Base-by-base conservation (phyloP, 2,888 invertebrate genomes). In the Hydroisotoma schaefferi region DNA sequence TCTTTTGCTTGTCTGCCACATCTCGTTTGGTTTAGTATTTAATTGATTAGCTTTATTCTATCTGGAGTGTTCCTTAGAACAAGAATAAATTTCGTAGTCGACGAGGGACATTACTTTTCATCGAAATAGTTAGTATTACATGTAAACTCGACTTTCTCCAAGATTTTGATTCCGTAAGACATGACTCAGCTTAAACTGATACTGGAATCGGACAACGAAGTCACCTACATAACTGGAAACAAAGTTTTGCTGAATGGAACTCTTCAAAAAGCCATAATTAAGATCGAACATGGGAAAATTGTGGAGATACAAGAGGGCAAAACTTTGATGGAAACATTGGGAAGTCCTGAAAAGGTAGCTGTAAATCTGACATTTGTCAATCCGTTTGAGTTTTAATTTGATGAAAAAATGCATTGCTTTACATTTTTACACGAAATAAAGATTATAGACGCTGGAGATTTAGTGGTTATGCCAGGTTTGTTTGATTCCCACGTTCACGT, bases 401-500 rank as follows among this genome's bases (percentile, higher is more conserved):
- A 33, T 15, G 8, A 10, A 6, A 10, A 40, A 40, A 15, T 40
- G 18, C 3, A 8, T 25, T 43, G 8, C 6, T 12, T 12, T 6
- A 6, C 8, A 33, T 33, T 33, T 20, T 47, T 23, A 47, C n/a
- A 23, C n/a, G 43, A n/a, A 6, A 20, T 18, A 8, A 6, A 63
- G 71, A 48, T 71, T 18, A 57, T 71, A 8, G 81, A 83, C 74
- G 80, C 80, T 67, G 81, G 79, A 1, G 75, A 80, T 61, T 75
- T 78, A 63, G 76, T 83, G 1, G 69, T 87, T 27, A 84, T 87
- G 84, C 82, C 87, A 0, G 87, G 87, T 1, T 78, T 85, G 1
- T 82, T 87, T 12, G 87, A 87, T 76, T 81, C 85, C 0, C 87
- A 87, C 74, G 87, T 87, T 4, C 86, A 87, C 68, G 82, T 87